Conservation (phyloP, 2,888 invertebrate species). For the Bunonema sp. region DNA sequence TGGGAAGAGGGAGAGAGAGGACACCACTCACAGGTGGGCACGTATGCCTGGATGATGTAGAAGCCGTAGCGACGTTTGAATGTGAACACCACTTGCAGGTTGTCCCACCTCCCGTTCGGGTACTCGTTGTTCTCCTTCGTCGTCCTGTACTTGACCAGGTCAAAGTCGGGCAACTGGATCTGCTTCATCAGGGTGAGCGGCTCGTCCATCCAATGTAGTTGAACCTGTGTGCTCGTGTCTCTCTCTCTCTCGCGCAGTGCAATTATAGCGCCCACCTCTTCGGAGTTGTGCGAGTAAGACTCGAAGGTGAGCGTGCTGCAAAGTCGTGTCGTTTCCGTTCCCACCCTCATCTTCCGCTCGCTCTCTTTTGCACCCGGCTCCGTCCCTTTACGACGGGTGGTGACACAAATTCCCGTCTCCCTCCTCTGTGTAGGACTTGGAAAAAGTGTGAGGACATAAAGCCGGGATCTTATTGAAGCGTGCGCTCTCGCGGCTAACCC, state of each 20-base stretch:
- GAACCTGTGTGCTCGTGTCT: conserved; percentile 7
- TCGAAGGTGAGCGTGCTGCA: conserved; percentile 34
- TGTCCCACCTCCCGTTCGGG: conserved; percentile 36
- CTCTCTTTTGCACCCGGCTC: no score
- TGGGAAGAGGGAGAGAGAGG: no score
- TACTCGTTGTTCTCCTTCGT: conserved; percentile 24
- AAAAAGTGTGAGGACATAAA: conserved; percentile 11
- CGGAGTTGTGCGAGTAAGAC: conserved; percentile 41
- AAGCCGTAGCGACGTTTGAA: conserved; percentile 44
- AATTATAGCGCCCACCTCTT: conserved; percentile 24
- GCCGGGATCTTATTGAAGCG: neutral
- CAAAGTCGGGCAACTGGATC: conserved; percentile 43
- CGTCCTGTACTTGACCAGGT: conserved; percentile 33
- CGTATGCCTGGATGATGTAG: conserved; percentile 43
- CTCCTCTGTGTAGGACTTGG: no score
- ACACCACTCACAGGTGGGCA: conserved; percentile 35
- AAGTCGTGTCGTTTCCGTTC: no score
- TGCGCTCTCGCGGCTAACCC: neutral
- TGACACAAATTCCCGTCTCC: no score
- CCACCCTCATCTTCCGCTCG: no score
- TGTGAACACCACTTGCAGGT: conserved; percentile 33
- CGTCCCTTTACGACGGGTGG: no score
- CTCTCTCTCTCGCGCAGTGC: neutral
- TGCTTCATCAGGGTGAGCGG: conserved; percentile 40
- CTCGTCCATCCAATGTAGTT: conserved; percentile 41